Base-by-base conservation (phyloP, 64 coral and sea anemone species). In the Pocillopora verrucosa region DNA sequence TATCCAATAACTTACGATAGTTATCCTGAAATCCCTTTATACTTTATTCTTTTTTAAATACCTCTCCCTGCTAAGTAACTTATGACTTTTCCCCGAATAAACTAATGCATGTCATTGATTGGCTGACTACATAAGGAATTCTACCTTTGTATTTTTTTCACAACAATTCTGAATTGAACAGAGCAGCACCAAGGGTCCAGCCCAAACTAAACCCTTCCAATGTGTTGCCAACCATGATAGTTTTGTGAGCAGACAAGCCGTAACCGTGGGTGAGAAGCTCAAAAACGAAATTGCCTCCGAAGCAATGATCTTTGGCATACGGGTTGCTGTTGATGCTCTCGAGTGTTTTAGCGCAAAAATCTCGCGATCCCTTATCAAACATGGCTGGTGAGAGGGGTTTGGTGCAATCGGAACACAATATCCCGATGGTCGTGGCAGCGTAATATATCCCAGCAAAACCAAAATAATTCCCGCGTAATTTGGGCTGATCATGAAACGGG, bases 181-280 rank as follows among this genome's bases (percentile, higher is more conserved):
- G 26, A 51, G 88, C 26, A 2, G 84, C 75, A 1, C 91, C 91
- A 3, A 92, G 51, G 22, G 65, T 62, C 91, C 91, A 92, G 5
- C 77, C 68, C 26, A 87, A 58, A 57, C 78, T 14, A 58, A 88
- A 87, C 22, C 76, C 91, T 72, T 37, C 19, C 26, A 92, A 34
- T 10, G 61, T 20, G 1, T 74, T 41, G 3, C 65, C 85, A 19
- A 88, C 65, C 5, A 65, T 30, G 10, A 87, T 63, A 14, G 13
- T 60, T 64, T 77, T 87, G n/a, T 88, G 58, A 0, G 51, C 85
- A 25, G 10, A 20, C 22, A 88, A 76, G 7, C 69, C 19, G 34
- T 88, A 92, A n/a, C 91, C 91, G 26, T 88, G 36, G 4, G 37
- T 59, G 16, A 92, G 68, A 36, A 92, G 84, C 76, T 92, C 91